phyloP scores from a whole-genome alignment of 2,888 invertebrate genomes.

The Mythimna loreyi region DNA sequence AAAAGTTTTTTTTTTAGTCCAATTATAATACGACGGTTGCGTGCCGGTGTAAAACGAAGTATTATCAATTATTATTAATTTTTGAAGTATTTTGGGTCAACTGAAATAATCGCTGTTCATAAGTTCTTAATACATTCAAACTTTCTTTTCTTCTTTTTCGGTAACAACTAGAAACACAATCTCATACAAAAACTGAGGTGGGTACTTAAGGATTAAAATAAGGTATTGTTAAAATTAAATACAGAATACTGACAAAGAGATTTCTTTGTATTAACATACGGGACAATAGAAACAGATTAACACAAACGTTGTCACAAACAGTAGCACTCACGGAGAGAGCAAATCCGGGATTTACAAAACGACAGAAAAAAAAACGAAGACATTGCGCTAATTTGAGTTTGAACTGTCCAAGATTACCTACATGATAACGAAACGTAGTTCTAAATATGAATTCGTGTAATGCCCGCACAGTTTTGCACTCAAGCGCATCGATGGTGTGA shows the following conservation, averaged over 20 bases:
- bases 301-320: conserved; percentile 56
- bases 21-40: conserved; percentile 76
- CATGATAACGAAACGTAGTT: conserved; percentile 82
- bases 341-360: conserved; percentile 51
- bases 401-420: conserved; percentile 83
- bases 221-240: conserved; percentile 61
- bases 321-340: conserved; percentile 56
- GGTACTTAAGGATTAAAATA: conserved; percentile 49
- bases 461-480: conserved; percentile 82
- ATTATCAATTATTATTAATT: conserved; percentile 72
- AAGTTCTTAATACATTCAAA: conserved; percentile 13
- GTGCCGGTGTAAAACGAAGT: conserved; percentile 84
- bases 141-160: conserved; percentile 8
- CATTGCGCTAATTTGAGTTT: conserved; percentile 74
- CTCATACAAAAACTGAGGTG: conserved; percentile 16
- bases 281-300: conserved; percentile 63
- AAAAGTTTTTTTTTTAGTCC: conserved; percentile 80
- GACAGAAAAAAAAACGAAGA: conserved; percentile 51
- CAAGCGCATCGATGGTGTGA: conserved; percentile 89
- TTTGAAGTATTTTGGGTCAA: conserved; percentile 50
- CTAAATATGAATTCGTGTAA: conserved; percentile 87
- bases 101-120: conserved; percentile 22
- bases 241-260: conserved; percentile 47
- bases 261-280: conserved; percentile 64
- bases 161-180: not conserved